A percentile compares a stretch with the other conserved stretches of the same genome.
Evolutionary conservation across 2,113 vertebrate genomes (phyloP).

Genomic region (Sinosuthora webbiana): DNA sequence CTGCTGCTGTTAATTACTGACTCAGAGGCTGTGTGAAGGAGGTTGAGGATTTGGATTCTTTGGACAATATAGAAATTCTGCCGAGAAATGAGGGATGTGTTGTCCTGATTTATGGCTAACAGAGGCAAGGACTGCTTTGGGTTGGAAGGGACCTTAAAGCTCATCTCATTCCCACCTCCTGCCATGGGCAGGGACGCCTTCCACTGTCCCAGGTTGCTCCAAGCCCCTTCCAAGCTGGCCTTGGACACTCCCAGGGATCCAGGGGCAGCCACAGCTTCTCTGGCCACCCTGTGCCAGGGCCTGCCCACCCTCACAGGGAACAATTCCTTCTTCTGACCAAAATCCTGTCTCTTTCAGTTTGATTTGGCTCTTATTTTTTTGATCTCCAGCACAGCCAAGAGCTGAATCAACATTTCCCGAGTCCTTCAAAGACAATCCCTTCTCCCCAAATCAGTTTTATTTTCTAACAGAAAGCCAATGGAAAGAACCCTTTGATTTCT

Average conservation of each 20-base stretch:
- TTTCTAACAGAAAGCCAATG: not conserved
- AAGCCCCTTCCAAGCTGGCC: not conserved
- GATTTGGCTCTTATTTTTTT: not conserved
- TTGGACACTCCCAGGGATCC: not conserved
- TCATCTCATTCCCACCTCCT: not conserved
- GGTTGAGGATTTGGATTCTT: not conserved
- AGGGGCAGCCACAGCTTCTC: not conserved
- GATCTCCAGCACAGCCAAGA: not conserved
- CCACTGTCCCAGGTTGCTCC: accelerated
- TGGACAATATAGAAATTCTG: not conserved
- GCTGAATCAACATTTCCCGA: not conserved
- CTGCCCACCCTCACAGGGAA: accelerated
- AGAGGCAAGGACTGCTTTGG: not conserved
- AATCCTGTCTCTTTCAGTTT: not conserved
- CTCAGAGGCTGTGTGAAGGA: not conserved
- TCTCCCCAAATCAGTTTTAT: not conserved
- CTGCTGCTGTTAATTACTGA: not conserved
- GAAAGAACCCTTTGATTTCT: not conserved
- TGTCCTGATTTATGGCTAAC: not conserved
- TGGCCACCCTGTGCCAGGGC: not conserved
- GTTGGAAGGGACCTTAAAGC: not conserved
- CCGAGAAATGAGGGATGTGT: not conserved
- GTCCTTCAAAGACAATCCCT: not conserved
- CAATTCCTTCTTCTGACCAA: not conserved
- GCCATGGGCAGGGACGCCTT: not conserved